Base-by-base conservation (phyloP, 2,888 invertebrate genomes). In the Agrotis puta region DNA sequence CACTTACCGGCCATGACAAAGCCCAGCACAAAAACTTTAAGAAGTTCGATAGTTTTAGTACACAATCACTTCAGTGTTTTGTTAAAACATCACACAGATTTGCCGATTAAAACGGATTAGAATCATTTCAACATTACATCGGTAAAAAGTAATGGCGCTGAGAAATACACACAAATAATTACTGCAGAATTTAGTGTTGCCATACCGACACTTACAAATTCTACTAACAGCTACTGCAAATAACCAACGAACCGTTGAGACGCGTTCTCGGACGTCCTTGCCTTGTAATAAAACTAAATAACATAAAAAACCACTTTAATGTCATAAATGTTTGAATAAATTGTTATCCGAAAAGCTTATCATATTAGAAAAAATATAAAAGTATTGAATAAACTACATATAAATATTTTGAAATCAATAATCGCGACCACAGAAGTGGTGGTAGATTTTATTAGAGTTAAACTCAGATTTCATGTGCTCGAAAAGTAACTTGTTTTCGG, bases 1-100 rank as follows among this genome's bases (percentile, higher is more conserved):
- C 96, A 97, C 97, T 97, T 97, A 97, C 97, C 97, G 97, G 97
- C 97, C 98, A 98, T 98, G 97, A 97, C 97, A 97, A 97, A 97
- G 94, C 95, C 96, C 95, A 95, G 96, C 96, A 95, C 95, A 94
- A 95, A 92, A 95, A 95, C 94, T 95, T 92, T 94, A 93, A 92
- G 93, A 94, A 95, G 94, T 95, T 94, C 92, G 84, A 95, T 93
- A 95, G 94, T 96, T 94, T 94, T 92, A 93, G 87, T 91, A 92
- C 96, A 96, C 96, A 95, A 94, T 93, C 95, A 95, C 95, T 93
- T 91, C 86, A 93, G 89, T 91, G 93, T 94, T 94, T 94, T 92
- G 90, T 92, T 96, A 96, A 95, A 96, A 96, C 96, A 96, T 95
- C 94, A 95, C 96, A 96, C 93, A 95, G 92, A 95, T 94, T 95